Conservation (phyloP, 2,797 vertebrate genomes). For the Ispidina lecontei region DNA sequence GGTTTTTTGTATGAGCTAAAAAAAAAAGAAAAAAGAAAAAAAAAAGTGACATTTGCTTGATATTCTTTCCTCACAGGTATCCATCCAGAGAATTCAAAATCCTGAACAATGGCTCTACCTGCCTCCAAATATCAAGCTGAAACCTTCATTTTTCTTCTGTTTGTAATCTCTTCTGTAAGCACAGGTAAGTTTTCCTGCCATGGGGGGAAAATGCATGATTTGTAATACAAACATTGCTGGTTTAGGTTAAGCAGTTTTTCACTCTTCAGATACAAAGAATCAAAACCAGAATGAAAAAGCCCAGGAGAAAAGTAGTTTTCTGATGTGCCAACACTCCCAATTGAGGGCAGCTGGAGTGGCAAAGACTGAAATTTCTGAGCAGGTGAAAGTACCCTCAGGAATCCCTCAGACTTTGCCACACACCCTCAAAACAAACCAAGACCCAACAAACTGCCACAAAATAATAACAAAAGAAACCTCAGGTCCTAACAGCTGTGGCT, state of each 20-base stretch:
- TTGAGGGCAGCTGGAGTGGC: not conserved
- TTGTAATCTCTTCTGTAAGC: not conserved
- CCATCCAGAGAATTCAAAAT: not conserved
- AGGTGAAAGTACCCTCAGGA: slow-evolving; percentile 20
- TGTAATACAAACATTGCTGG: not conserved
- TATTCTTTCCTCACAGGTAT: slow-evolving; percentile 27
- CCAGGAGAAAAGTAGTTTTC: not conserved
- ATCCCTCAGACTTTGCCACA: not conserved
- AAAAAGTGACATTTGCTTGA: not conserved
- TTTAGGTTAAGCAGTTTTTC: not conserved
- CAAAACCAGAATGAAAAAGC: not conserved
- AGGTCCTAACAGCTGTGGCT: not conserved
- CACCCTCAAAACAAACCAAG: not conserved
- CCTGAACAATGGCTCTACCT: slow-evolving; percentile 25
- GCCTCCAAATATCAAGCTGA: not conserved
- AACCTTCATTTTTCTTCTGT: not conserved
- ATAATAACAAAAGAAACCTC: slow-evolving; percentile 28
- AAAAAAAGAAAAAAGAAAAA: not conserved
- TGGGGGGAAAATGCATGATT: not conserved
- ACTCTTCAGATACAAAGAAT: not conserved
- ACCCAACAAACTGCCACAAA: not conserved
- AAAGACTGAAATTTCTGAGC: slow-evolving; percentile 4
- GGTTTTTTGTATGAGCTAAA: not conserved
- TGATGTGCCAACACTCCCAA: not conserved
- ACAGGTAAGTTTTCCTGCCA: slow-evolving; percentile 19